Base-by-base conservation (phyloP, 2,797 vertebrate genomes). In the Pseudotriccus pelzelni region DNA sequence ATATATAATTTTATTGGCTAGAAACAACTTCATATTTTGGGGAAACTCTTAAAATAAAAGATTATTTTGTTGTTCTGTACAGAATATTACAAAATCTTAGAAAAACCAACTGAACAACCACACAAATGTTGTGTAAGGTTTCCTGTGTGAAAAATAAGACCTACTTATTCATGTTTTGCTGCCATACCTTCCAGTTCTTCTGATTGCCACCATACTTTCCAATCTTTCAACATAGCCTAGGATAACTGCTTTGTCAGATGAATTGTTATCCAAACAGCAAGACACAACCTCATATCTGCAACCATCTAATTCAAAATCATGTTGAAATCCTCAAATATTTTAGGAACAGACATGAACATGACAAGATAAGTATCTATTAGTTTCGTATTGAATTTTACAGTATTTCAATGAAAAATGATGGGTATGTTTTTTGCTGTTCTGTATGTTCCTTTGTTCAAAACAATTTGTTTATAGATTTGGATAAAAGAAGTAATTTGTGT, bases 401-500 rank as follows among this genome's bases (percentile, higher is more conserved):
- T 47, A 69, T 84, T 92, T 86, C 27, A 75, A 30, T 59, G 12
- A 81, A 72, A 94, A 89, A 72, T 37, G 3, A 47, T 19, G 52
- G 3, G 5, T 34, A 53, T 75, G 2, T 68, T 89, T 92, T 84
- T 25, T 81, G 21, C 37, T 84, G 24, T 88, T 91, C 36, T 44
- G 21, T 36, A 41, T 56, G 11, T 55, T 81, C 46, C 18, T 79
- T 72, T 80, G 70, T 81, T 89, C 60, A 94, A 76, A 81, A 12
- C 10, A 47, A 28, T 68, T 81, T 82, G n/a, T 80, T 95, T 77
- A 90, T 53, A 8, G 62, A 59, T 91, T 78, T 91, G 66, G 60
- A 56, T 67, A 85, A 92, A 95, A 76, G 27, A 94, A 92, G 70
- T 72, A 89, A 87, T 92, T 95, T 93, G 67, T 87, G 56, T 94